Percentiles rank a stretch among this genome's conserved stretches.
Evolutionary conservation across 1,140 invertebrate species (phyloP).

Genomic region (Caenorhabditis briggsae): DNA sequence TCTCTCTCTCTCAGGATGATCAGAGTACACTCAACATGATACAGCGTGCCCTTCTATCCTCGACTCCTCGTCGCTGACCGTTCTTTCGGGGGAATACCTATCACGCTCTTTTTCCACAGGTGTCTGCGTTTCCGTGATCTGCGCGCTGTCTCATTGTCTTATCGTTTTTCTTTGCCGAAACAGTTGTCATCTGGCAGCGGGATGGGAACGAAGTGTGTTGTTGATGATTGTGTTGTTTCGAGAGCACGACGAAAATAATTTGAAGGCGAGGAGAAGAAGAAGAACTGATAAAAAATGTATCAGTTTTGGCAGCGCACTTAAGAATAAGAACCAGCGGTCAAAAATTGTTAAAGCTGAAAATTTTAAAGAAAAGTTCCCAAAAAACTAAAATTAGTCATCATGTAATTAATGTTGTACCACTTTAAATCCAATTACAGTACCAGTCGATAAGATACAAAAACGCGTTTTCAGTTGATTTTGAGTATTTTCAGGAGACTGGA

Average conservation of each 20-base stretch:
- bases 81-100: slow-evolving; percentile 55
- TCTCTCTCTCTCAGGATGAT: background rate
- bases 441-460: no score
- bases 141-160: background rate
- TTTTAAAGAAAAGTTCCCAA: no score
- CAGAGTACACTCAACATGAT: slow-evolving; percentile 49
- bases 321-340: no score
- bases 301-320: no score
- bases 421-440: no score
- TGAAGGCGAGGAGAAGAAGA: background rate
- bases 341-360: no score
- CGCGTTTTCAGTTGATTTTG: no score
- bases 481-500: no score
- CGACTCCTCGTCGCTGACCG: slow-evolving; percentile 20
- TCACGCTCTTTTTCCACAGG: slow-evolving; percentile 22
- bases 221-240: background rate
- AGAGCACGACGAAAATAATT: background rate
- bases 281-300: background rate
- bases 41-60: slow-evolving; percentile 2
- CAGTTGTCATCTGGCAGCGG: slow-evolving; percentile 3
- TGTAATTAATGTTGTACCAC: no score
- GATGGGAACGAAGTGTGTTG: slow-evolving; percentile 42
- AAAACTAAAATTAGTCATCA: no score
- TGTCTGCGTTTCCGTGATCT: background rate
- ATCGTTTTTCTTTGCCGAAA: slow-evolving; percentile 11